A percentile compares a stretch with the other conserved stretches of the same genome.
Evolutionary conservation across 2,797 vertebrate species (phyloP).

Genomic region (Anguilla pacifica): DNA sequence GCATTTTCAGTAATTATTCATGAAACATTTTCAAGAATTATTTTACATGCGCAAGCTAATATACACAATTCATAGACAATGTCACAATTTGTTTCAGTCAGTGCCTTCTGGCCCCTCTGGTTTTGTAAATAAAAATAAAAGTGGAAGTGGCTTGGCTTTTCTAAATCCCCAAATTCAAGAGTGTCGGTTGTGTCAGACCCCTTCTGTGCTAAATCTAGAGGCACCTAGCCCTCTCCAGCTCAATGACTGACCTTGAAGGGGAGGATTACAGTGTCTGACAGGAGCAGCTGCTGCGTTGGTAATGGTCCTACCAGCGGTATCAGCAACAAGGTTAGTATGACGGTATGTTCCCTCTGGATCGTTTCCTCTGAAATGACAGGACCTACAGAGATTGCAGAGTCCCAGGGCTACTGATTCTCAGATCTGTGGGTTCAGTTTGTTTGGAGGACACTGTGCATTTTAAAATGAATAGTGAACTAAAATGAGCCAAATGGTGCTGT

Average conservation of each 20-base stretch:
- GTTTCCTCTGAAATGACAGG: neutral
- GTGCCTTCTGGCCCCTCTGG: neutral
- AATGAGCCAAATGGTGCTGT: neutral
- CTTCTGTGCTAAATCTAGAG: neutral
- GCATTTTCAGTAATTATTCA: neutral
- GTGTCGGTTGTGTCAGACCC: neutral
- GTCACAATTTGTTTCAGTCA: neutral
- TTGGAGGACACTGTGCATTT: neutral
- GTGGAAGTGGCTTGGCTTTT: neutral
- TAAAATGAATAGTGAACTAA: neutral
- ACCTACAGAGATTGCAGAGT: neutral
- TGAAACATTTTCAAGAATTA: neutral
- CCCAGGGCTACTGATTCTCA: neutral
- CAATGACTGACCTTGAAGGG: neutral
- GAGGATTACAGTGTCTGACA: constrained; percentile 15
- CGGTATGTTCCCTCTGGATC: neutral
- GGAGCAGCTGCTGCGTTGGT: neutral
- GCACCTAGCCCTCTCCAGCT: neutral
- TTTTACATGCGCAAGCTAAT: neutral
- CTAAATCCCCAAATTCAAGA: neutral
- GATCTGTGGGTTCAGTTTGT: neutral
- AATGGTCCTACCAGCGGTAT: neutral
- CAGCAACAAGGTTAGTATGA: neutral
- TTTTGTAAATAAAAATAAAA: neutral
- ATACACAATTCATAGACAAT: neutral